phyloP scores from a whole-genome alignment of 2,797 vertebrate species.

The Eulemur albifrons region DNA sequence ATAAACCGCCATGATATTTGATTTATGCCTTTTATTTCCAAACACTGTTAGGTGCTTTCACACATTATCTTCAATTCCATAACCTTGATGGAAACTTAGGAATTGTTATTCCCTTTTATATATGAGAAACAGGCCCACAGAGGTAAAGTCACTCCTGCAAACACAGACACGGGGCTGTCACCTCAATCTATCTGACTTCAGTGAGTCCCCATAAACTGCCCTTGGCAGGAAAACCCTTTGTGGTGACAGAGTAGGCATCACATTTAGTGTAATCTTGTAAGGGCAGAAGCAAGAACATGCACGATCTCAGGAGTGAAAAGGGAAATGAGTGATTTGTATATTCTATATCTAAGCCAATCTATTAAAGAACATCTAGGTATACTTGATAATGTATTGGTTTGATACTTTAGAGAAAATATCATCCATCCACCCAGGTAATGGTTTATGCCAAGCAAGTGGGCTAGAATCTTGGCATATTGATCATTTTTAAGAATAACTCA shows the following conservation, averaged over 20 bases:
- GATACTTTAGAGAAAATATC: conserved; percentile 24
- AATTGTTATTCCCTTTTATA: neutral
- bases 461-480: neutral
- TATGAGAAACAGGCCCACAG: neutral
- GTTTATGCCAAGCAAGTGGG: neutral
- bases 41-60: neutral
- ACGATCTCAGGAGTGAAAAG: neutral
- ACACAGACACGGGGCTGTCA: neutral
- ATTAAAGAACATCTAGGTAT: neutral
- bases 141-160: neutral
- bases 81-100: neutral
- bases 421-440: neutral
- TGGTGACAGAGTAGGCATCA: neutral
- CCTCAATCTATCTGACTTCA: neutral
- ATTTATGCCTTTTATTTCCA: neutral
- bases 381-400: neutral
- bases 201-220: neutral
- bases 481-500: conserved; percentile 50
- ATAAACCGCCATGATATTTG: neutral
- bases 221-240: neutral
- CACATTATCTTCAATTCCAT: neutral
- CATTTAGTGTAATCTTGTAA: neutral
- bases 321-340: neutral
- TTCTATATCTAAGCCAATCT: neutral
- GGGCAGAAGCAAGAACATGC: neutral